Percentiles rank a stretch among this genome's conserved stretches.
phyloP scores from a whole-genome alignment of 2,113 vertebrate genomes.

The Psephotus haematonotus region DNA sequence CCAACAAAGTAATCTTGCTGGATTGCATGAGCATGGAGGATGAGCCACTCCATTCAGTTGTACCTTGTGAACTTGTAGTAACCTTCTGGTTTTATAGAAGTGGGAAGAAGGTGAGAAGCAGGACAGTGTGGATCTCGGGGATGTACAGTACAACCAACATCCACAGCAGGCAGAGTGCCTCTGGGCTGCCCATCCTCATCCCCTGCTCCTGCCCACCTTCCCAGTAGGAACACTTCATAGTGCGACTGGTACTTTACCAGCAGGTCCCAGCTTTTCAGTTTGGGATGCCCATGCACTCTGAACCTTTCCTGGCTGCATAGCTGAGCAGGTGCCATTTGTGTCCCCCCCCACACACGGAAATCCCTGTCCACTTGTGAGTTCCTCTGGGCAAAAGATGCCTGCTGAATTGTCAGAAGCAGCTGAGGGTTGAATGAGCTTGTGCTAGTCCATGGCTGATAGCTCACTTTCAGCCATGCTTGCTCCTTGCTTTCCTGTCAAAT shows the following conservation, averaged over 20 bases:
- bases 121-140: background rate
- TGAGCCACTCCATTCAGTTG: background rate
- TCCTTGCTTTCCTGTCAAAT: background rate
- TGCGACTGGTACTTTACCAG: background rate
- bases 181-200: background rate
- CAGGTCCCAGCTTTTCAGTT: background rate
- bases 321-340: background rate
- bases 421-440: background rate
- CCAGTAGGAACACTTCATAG: background rate
- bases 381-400: background rate
- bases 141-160: background rate
- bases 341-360: background rate
- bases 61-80: background rate
- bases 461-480: background rate
- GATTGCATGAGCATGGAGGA: background rate
- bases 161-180: background rate
- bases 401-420: background rate
- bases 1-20: background rate
- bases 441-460: background rate
- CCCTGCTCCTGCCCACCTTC: background rate
- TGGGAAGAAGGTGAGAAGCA: background rate
- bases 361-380: background rate
- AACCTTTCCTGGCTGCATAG: background rate
- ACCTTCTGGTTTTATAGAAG: background rate
- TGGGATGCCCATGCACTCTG: fast-evolving